These are phyloP conservation scores for Steromphala cineraria DNA, from an alignment of 2,888 invertebrate genomes.

Conservation along the genomic window DNA sequence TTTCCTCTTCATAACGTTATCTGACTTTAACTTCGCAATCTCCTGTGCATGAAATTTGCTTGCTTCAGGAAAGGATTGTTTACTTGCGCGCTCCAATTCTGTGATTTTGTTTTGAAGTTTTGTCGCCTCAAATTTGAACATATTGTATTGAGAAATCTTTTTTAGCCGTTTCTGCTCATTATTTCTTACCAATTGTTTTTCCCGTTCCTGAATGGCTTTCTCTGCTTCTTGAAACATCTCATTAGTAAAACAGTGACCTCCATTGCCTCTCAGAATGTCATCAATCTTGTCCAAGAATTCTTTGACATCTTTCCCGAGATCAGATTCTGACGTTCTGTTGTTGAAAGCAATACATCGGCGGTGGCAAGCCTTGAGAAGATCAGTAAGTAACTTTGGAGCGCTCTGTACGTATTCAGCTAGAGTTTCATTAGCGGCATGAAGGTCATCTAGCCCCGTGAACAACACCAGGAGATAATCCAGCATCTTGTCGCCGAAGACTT, in stretches of 20 bases:
- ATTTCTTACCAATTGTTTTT: background rate
- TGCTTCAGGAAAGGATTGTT: background rate
- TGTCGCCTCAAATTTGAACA: too few relatives aligned
- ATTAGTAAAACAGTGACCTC: background rate
- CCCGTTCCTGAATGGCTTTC: background rate
- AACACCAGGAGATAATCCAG: slow-evolving; percentile 26
- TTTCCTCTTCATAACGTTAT: background rate
- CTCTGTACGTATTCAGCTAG: slow-evolving; percentile 22
- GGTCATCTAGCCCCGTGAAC: slow-evolving; percentile 36
- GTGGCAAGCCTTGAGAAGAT: slow-evolving; percentile 13
- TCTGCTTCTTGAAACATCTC: background rate
- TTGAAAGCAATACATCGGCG: slow-evolving; percentile 30
- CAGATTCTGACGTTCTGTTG: slow-evolving; percentile 17
- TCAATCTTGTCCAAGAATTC: slow-evolving; percentile 27
- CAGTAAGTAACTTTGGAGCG: slow-evolving; percentile 22
- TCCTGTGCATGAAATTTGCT: background rate
- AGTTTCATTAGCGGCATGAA: slow-evolving; percentile 3
- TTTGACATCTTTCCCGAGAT: slow-evolving; percentile 22
- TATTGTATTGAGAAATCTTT: background rate
- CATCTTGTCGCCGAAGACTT: slow-evolving; percentile 28
- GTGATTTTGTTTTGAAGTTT: too few relatives aligned
- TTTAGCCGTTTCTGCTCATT: background rate
- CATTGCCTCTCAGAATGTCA: slow-evolving; percentile 14
- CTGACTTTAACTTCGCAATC: background rate
- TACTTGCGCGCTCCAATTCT: too few relatives aligned